Base-by-base conservation (phyloP, 2,888 invertebrate species). In the Harpalus rufipes region DNA sequence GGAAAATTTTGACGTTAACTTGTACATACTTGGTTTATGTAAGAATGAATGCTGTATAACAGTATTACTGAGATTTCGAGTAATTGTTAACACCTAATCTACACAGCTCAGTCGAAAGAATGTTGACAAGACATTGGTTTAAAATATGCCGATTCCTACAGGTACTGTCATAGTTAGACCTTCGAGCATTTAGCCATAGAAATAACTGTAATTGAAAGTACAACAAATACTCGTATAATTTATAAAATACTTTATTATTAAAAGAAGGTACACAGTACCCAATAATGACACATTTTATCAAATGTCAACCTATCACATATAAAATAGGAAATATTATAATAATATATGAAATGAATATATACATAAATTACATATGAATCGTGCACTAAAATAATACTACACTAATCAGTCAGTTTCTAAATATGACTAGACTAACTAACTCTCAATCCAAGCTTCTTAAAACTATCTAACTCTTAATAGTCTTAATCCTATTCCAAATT, bases 241-340 rank as follows among this genome's bases (percentile, higher is more conserved):
- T 7, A 76, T 78, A 78, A 78, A 56, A 78, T 44, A 14, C 14
- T 74, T 74, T 74, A 74, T 74, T 74, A 51, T 74, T 72, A n/a
- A 51, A 78, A 25, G 58, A 21, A 78, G 78, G 58, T 78, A 78
- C 78, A 78, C 32, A 78, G 58, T 78, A 78, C 78, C 78, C 56
- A 78, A 76, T 32, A 74, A 21, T 21, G n/a, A 51, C 1, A 25
- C 58, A 78, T 74, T 74, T 74, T 74, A 18, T 18, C 18, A 76
- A 12, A 76, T 51, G n/a, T 41, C 39, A 14, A 32, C 39, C 18
- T 12, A 74, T 74, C 74, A 74, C 51, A 74, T 65, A 41, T 16
- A 44, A 51, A 21, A 51, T 74, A 74, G 74, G 74, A 74, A 74
- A 59, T 8, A 18, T 59, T 68, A 68, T 14, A 32, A 32, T 5